Conservation (phyloP, 2,797 vertebrate genomes). For the Bradypodion ventrale region DNA sequence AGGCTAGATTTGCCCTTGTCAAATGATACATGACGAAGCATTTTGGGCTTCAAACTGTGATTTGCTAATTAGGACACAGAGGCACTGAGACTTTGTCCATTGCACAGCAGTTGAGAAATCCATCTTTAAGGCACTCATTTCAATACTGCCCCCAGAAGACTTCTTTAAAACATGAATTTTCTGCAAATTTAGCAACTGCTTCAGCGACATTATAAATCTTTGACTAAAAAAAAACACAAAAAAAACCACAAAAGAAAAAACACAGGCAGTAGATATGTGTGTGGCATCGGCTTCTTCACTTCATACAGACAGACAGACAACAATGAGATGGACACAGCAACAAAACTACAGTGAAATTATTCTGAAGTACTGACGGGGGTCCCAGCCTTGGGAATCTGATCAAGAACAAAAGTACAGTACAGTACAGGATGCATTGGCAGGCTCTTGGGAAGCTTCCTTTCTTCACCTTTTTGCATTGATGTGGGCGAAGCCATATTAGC, state of each 20-base stretch:
- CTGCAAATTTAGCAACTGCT: constrained; percentile 12
- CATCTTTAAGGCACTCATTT: neutral
- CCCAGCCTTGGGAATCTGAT: neutral
- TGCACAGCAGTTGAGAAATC: neutral
- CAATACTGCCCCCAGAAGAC: neutral
- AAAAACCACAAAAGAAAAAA: constrained; percentile 14
- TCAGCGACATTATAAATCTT: neutral
- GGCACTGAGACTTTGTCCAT: neutral
- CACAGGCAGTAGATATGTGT: neutral
- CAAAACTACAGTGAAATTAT: constrained; percentile 8
- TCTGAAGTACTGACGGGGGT: constrained; percentile 1
- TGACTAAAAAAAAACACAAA: constrained; percentile 14
- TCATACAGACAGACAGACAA: constrained; percentile 27
- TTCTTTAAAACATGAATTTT: constrained; percentile 30
- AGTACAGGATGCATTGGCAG: neutral
- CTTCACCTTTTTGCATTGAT: neutral
- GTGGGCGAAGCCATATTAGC: neutral
- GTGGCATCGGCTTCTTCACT: neutral
- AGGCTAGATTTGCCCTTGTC: neutral
- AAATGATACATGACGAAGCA: constrained; percentile 2
- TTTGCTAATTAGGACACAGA: constrained; percentile 5
- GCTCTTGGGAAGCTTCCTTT: accelerated
- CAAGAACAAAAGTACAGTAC: accelerated
- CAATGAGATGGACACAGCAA: neutral
- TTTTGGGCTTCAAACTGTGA: constrained; percentile 5